Base-by-base conservation (phyloP, 2,113 vertebrate genomes). In the Sciurus niger region DNA sequence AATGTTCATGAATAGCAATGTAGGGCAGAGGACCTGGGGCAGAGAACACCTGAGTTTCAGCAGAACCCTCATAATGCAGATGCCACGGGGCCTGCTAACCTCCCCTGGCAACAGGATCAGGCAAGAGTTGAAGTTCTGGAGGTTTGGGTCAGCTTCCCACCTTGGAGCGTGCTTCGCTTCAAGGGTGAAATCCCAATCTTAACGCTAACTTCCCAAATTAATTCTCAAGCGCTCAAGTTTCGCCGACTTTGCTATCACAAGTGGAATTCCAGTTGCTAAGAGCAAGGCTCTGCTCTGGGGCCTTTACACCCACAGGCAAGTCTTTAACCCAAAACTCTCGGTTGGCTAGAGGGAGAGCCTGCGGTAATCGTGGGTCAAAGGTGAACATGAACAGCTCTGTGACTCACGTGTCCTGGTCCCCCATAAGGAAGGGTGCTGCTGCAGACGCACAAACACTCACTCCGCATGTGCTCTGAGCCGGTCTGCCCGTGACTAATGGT, bases 11-110 rank as follows among this genome's bases (percentile, higher is more conserved):
- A 72, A 32, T 32, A 53, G 55, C 72, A 7, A 40, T 8, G 30
- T 1, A 65, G 55, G 40, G 7, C 92, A 22, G 55, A 72, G 67
- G n/a, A 48, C 51, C 51, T 2, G 0, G 46, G 51, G 2, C 82
- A 16, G 63, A 58, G 46, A 74, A 73, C 4, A 8, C 37, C 53
- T 3, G 70, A 79, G 92, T 34, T 6, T 60, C 37, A 18, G 25
- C 4, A 20, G 48, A 68, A 9, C n/a, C 32, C 65, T 48, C 4
- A 8, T 65, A 53, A 58, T 20, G 77, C 79, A 10, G 4, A 17
- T 34, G 8, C 24, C 51, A 6, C 0, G 1, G 0, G 0, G 4
- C 37, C 40, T 1, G 5, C 34, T 53, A 53, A 7, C 9, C 1
- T 9, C 16, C 9, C 2, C 1, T 11, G 18, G 10, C 51, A 18